These are phyloP conservation scores for Rhynchonycteris naso DNA, from an alignment of 2,797 vertebrate genomes.

Conservation along the genomic window DNA sequence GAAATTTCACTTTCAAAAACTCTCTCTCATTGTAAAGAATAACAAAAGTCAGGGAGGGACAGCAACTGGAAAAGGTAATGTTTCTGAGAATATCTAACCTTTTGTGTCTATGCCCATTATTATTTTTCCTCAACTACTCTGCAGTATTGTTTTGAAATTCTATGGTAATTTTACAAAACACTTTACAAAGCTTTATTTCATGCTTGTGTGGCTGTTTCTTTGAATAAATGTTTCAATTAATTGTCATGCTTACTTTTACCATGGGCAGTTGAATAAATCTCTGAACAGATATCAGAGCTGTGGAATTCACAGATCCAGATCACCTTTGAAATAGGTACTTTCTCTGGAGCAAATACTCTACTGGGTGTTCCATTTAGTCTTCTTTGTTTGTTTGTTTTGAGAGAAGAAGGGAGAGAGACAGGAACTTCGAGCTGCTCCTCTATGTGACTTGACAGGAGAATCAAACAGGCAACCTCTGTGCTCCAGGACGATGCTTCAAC, in stretches of 20 bases:
- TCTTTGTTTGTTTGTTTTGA: background rate
- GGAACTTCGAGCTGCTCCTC: no score
- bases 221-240: no score
- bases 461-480: no score
- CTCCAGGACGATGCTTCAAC: no score
- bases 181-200: constrained; percentile 52
- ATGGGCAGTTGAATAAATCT: constrained; percentile 14
- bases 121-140: constrained; percentile 28
- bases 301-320: background rate
- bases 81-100: constrained; percentile 59
- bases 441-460: no score
- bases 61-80: constrained; percentile 13
- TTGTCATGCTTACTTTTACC: no score
- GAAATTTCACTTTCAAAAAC: constrained; percentile 48
- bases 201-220: constrained; percentile 4
- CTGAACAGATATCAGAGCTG: background rate
- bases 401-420: no score
- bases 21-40: constrained; percentile 42
- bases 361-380: background rate
- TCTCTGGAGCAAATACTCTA: background rate
- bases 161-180: constrained; percentile 41
- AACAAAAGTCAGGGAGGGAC: background rate
- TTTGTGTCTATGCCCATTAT: constrained; percentile 7
- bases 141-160: constrained; percentile 63
- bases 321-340: constrained; percentile 15